Evolutionary conservation across 2,888 invertebrate genomes (phyloP), one percentile per base, ranked within the genome.

Genomic region (Caenorhabditis afra): DNA sequence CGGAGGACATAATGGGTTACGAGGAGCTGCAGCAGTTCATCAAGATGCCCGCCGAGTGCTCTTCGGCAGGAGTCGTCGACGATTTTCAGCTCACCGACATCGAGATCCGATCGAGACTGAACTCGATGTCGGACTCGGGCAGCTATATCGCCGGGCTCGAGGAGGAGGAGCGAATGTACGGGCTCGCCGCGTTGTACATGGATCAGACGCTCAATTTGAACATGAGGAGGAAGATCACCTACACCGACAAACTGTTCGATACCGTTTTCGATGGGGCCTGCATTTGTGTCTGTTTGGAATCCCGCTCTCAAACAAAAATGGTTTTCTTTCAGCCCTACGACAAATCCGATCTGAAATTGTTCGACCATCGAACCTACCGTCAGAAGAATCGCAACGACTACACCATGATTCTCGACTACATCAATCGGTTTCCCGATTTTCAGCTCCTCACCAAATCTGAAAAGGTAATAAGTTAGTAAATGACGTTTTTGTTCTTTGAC

Each of bases 401-500:
- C 37, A 67, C 73, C 0, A 79, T 79, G 67, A 73, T 79, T 29
- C 39, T 79, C n/a, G 73, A 79, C 11, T 79, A 79, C 41, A 61
- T 79, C 18, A 73, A 62, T n/a, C 53, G 52, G 29, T 79, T 73
- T 20, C 79, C 79, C 0, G 79, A 73, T 1, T 79, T 79, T 50
- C 49, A 58, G 22, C 14, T 14, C 3, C 44, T 79, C 1, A 29
- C 50, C 12, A 66, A 64, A 11, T 73, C 79, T 41, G 79, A 79
- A 23, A 79, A 73, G 29, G 29, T 29, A 29, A 3, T 29, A n/a
- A n/a, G n/a, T n/a, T n/a, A n/a, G 45, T n/a, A n/a, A n/a, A n/a
- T n/a, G n/a, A n/a, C n/a, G n/a, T n/a, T n/a, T n/a, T n/a, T n/a
- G n/a, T n/a, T n/a, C n/a, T n/a, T n/a, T n/a, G n/a, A n/a, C n/a